These are phyloP conservation scores for Pharmacophagus antenor DNA, from an alignment of 2,888 invertebrate species.

Conservation along the genomic window DNA sequence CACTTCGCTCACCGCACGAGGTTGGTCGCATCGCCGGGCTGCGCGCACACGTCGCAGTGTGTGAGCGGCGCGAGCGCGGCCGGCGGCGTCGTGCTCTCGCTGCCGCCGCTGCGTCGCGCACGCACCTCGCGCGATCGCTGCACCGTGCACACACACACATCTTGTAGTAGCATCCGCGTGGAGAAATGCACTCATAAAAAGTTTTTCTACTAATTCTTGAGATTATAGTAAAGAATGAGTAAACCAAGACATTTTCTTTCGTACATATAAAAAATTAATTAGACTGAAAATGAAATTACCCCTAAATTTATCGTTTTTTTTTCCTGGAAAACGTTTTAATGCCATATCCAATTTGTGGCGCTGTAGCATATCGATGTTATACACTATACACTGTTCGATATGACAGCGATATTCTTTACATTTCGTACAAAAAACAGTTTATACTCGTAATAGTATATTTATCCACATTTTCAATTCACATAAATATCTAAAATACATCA, in stretches of 20 bases:
- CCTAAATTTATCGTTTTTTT: too few species aligned
- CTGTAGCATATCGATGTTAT: neutral
- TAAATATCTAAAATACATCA: too few species aligned
- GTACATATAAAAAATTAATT: too few species aligned
- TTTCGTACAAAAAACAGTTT: too few species aligned
- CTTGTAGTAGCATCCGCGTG: neutral
- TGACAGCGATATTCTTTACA: too few species aligned
- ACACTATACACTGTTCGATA: neutral
- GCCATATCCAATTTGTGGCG: neutral
- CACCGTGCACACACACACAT: neutral
- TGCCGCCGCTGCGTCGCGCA: constrained; percentile 39
- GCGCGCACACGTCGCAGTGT: constrained; percentile 85
- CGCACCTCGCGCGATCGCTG: constrained; percentile 46
- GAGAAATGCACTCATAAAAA: neutral
- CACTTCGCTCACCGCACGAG: constrained; percentile 83
- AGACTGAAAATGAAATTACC: too few species aligned
- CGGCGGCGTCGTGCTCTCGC: constrained; percentile 37
- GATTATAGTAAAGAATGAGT: too few species aligned
- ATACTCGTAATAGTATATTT: too few species aligned
- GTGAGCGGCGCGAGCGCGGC: constrained; percentile 60
- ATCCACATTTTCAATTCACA: too few species aligned
- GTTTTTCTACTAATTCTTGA: neutral
- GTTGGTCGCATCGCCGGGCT: constrained; percentile 82
- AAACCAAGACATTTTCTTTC: too few species aligned
- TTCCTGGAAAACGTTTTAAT: neutral